These are phyloP conservation scores for Drosophila recens DNA, from an alignment of 2,888 invertebrate species.

Conservation along the genomic window DNA sequence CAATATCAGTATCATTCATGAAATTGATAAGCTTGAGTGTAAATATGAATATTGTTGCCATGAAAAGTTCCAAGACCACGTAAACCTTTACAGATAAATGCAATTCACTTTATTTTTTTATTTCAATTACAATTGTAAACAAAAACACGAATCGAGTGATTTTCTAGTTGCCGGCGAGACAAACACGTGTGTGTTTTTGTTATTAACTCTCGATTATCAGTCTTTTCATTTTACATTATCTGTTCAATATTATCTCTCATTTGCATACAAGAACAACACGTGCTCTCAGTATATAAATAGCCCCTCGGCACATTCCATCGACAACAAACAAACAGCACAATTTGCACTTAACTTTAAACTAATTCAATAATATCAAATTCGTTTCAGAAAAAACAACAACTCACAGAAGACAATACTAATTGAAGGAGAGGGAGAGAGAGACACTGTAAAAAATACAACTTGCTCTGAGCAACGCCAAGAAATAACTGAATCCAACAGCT, in stretches of 20 bases:
- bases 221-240: neutral
- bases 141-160: neutral
- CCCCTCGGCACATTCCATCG: neutral
- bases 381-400: slow-evolving; percentile 23
- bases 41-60: slow-evolving; percentile 1
- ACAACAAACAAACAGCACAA: slow-evolving; percentile 3
- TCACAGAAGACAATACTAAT: slow-evolving; percentile 27
- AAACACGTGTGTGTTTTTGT: neutral
- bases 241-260: neutral
- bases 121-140: neutral
- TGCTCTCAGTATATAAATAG: slow-evolving; percentile 24
- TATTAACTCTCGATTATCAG: neutral
- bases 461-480: slow-evolving; percentile 3
- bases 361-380: slow-evolving; percentile 34
- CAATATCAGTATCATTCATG: slow-evolving; percentile 20
- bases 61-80: neutral
- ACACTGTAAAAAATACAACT: neutral
- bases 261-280: slow-evolving; percentile 4
- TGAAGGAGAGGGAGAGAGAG: neutral
- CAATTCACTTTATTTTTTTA: slow-evolving; percentile 5
- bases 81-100: slow-evolving; percentile 3
- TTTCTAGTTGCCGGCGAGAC: neutral
- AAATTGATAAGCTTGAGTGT: slow-evolving; percentile 30
- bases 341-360: slow-evolving; percentile 9
- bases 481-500: slow-evolving; percentile 34